These are phyloP conservation scores for Parauchenoglanis ngamensis DNA, from an alignment of 2,797 vertebrate species.

Conservation along the genomic window DNA sequence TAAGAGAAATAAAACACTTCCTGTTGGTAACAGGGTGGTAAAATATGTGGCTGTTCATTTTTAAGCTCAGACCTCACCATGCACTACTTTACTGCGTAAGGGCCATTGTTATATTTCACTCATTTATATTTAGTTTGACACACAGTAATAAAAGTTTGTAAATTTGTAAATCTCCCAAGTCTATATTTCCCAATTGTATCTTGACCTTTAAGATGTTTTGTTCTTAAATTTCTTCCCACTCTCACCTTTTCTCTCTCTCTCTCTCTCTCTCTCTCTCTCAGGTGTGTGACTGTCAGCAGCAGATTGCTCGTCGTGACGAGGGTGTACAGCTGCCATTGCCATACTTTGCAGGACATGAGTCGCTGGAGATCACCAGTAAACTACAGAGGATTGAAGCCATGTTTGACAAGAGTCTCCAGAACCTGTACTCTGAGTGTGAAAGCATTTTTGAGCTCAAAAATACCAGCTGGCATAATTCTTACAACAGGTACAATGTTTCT, in stretches of 20 bases:
- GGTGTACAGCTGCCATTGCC: constrained; percentile 76
- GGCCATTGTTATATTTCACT: neutral
- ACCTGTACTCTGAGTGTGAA: constrained; percentile 68
- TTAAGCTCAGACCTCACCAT: neutral
- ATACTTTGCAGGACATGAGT: constrained; percentile 73
- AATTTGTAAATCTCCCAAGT: neutral
- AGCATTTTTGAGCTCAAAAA: constrained; percentile 78
- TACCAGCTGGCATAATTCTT: constrained; percentile 79
- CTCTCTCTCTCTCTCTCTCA: constrained; percentile 52
- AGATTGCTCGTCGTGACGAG: constrained; percentile 86
- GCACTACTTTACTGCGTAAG: neutral
- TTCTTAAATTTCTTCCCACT: neutral
- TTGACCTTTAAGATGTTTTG: neutral
- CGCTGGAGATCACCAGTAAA: constrained; percentile 71
- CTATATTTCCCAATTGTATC: neutral
- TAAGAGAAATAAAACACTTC: neutral
- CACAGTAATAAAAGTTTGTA: neutral
- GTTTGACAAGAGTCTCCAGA: constrained; percentile 73
- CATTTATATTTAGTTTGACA: neutral
- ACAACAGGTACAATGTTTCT: constrained; percentile 69
- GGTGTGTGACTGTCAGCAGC: constrained; percentile 87
- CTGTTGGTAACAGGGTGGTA: neutral
- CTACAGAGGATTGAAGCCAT: constrained; percentile 76
- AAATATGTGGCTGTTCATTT: neutral
- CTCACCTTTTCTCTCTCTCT: neutral